A percentile compares a stretch with the other conserved stretches of the same genome.
These are phyloP conservation scores for Drosophila imparisetae DNA, from an alignment of 2,888 invertebrate species.

Conservation along the genomic window DNA sequence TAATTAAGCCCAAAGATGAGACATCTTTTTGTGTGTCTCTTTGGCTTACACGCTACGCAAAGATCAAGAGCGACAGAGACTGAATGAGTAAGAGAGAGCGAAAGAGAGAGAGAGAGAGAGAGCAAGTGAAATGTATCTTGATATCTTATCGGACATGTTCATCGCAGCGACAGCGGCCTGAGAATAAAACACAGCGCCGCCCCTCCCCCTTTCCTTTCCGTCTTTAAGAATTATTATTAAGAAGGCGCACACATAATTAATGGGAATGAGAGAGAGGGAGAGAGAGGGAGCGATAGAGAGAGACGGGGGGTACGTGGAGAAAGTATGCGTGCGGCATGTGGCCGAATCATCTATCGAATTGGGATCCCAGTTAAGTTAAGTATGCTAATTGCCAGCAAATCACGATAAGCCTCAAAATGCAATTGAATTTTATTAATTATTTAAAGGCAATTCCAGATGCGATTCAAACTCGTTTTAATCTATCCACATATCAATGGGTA, in stretches of 20 bases:
- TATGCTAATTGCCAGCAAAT: slow-evolving; percentile 63
- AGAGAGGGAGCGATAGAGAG: neutral
- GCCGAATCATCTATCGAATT: slow-evolving; percentile 21
- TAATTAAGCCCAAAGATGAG: slow-evolving; percentile 78
- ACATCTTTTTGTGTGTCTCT: slow-evolving; percentile 61
- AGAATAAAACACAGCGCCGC: slow-evolving; percentile 27
- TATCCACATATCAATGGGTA: neutral
- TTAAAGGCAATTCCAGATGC: too few relatives aligned
- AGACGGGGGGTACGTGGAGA: slow-evolving; percentile 37
- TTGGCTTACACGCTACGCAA: slow-evolving; percentile 37
- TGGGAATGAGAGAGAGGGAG: neutral
- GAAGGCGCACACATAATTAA: slow-evolving; percentile 60
- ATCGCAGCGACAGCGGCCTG: slow-evolving; percentile 48
- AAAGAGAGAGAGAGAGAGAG: neutral
- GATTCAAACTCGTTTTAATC: too few relatives aligned
- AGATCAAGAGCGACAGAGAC: slow-evolving; percentile 29
- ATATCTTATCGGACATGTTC: slow-evolving; percentile 73
- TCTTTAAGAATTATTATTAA: slow-evolving; percentile 61
- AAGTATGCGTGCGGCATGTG: slow-evolving; percentile 52
- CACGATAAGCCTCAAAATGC: slow-evolving; percentile 35
- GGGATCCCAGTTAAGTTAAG: slow-evolving; percentile 55
- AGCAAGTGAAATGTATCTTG: slow-evolving; percentile 49
- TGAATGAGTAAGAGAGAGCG: slow-evolving; percentile 14
- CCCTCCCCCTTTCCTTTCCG: slow-evolving; percentile 9
- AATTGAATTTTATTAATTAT: too few relatives aligned